Evolutionary conservation across 2,113 vertebrate species (phyloP).

Genomic region (Elanus axillaris): DNA sequence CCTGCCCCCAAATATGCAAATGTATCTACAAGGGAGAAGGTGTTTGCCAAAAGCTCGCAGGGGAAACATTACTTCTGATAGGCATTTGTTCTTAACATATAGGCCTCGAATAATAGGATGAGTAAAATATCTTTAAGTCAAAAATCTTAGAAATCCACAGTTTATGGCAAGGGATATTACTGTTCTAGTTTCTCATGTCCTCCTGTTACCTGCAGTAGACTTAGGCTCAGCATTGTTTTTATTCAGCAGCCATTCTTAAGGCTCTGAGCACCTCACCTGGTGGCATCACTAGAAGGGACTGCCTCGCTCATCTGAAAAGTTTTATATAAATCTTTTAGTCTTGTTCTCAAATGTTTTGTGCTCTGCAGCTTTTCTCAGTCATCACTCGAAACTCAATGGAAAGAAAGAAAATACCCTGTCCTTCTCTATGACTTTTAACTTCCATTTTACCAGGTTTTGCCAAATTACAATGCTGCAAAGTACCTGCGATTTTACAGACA

Average conservation of each 20-base stretch:
- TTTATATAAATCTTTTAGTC: not conserved
- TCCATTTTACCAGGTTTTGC: not conserved
- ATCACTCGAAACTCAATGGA: not conserved
- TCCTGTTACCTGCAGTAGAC: not conserved
- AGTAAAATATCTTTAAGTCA: not conserved
- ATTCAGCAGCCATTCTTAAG: not conserved
- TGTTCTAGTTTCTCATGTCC: not conserved
- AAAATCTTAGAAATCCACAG: not conserved
- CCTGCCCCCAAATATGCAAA: not conserved
- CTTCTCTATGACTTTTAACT: not conserved
- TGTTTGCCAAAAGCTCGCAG: not conserved
- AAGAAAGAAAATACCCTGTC: not conserved
- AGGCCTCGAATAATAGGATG: not conserved
- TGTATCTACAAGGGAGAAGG: not conserved
- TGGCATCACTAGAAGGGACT: not conserved
- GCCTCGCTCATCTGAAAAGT: not conserved
- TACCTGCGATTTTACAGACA: not conserved
- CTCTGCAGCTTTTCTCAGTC: not conserved
- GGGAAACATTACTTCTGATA: not conserved
- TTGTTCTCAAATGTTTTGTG: not conserved
- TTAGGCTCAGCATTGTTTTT: too few relatives aligned
- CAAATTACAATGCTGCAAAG: not conserved
- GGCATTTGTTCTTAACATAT: not conserved
- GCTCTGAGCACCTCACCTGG: fast-evolving
- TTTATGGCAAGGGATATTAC: not conserved